Evolutionary conservation across 92 coral and sea anemone species (phyloP).

Genomic region (Metridium senile): DNA sequence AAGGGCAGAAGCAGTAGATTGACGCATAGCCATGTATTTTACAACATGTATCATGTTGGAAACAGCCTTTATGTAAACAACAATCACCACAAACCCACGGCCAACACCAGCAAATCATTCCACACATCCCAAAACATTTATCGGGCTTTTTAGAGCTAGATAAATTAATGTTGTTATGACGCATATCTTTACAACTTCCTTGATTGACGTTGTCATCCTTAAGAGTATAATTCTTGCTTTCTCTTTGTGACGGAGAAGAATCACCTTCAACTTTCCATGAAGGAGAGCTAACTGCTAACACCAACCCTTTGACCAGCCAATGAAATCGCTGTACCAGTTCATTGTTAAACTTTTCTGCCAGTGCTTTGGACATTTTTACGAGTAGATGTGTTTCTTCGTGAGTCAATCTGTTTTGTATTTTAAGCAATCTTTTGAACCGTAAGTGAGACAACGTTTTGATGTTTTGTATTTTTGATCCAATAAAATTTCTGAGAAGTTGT

Average conservation of each 20-base stretch:
- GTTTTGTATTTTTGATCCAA: slow-evolving; percentile 1
- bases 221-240: neutral
- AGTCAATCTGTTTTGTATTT: neutral
- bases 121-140: slow-evolving; percentile 60
- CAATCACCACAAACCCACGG: slow-evolving; percentile 64
- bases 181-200: slow-evolving; percentile 43
- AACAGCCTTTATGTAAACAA: slow-evolving; percentile 49
- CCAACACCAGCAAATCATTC: slow-evolving; percentile 62
- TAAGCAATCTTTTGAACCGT: slow-evolving; percentile 1
- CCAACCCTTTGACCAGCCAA: slow-evolving; percentile 22
- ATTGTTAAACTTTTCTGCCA: slow-evolving; percentile 2
- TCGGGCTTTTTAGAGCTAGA: neutral
- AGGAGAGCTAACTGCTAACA: slow-evolving; percentile 22
- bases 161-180: neutral
- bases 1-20: slow-evolving; percentile 45
- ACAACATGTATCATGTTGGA: slow-evolving; percentile 57
- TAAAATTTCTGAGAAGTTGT: neutral
- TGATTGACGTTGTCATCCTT: neutral
- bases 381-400: slow-evolving; percentile 20
- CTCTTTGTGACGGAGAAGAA: neutral
- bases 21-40: slow-evolving; percentile 25
- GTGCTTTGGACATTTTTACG: slow-evolving; percentile 18
- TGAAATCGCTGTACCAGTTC: slow-evolving; percentile 32
- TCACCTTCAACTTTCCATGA: neutral
- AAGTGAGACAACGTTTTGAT: slow-evolving; percentile 12